Conservation (phyloP, 2,113 vertebrate species). For the Pholis gunnellus region DNA sequence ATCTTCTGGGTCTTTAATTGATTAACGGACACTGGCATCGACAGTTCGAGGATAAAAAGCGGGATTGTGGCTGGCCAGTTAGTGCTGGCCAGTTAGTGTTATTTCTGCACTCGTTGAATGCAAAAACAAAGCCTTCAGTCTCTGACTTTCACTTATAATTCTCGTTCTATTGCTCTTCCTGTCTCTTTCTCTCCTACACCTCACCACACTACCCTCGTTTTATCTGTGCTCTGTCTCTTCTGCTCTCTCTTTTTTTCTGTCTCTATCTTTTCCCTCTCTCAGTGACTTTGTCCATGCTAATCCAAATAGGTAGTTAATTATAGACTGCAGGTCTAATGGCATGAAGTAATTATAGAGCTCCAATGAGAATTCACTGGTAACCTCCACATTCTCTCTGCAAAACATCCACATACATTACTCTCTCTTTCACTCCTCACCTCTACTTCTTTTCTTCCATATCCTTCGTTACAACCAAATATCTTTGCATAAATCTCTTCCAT, state of each 20-base stretch:
- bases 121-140: background rate
- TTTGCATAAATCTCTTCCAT: background rate
- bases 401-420: background rate
- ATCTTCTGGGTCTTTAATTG: background rate
- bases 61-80: background rate
- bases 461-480: background rate
- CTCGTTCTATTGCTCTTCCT: conserved; percentile 2
- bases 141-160: conserved; percentile 9
- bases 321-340: conserved; percentile 75
- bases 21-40: background rate
- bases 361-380: conserved; percentile 65
- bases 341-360: conserved; percentile 76
- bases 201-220: background rate
- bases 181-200: conserved; percentile 1
- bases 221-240: background rate
- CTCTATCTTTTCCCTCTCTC: conserved; percentile 33
- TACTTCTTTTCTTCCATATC: background rate
- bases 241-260: conserved; percentile 15
- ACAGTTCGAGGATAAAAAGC: background rate
- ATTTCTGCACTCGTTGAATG: background rate
- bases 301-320: conserved; percentile 80
- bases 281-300: conserved; percentile 73
- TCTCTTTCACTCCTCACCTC: background rate
- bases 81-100: background rate
- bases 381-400: conserved; percentile 36